Evolutionary conservation across 92 coral and sea anemone genomes (phyloP).

Genomic region (Porites cylindrica): DNA sequence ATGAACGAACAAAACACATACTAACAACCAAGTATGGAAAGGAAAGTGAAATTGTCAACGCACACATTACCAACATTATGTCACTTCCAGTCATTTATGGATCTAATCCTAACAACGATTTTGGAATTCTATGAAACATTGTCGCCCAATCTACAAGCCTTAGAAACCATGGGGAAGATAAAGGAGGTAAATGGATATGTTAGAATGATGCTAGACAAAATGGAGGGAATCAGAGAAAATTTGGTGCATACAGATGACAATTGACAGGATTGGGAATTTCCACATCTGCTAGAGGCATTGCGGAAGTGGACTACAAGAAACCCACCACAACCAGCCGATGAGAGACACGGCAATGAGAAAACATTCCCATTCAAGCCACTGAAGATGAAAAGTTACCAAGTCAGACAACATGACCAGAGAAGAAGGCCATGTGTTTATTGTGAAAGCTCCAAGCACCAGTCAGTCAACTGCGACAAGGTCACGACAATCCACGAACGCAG

Average conservation of each 20-base stretch:
- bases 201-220: slow-evolving; percentile 47
- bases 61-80: slow-evolving; percentile 43
- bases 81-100: slow-evolving; percentile 40
- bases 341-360: neutral
- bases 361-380: neutral
- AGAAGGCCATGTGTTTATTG: slow-evolving; percentile 48
- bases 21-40: slow-evolving; percentile 64
- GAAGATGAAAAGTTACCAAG: neutral
- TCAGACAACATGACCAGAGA: slow-evolving; percentile 16
- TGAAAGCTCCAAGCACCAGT: slow-evolving; percentile 24
- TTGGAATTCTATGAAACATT: neutral
- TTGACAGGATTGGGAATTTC: too few species aligned
- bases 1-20: slow-evolving; percentile 68
- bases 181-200: slow-evolving; percentile 67
- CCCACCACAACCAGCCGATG: slow-evolving; percentile 31
- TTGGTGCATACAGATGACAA: too few species aligned
- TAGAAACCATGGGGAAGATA: slow-evolving; percentile 70
- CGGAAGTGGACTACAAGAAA: neutral
- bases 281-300: too few species aligned
- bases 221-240: too few species aligned
- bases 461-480: slow-evolving; percentile 53
- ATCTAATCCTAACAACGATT: neutral
- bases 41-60: slow-evolving; percentile 66
- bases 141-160: slow-evolving; percentile 51
- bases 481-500: slow-evolving; percentile 9